Evolutionary conservation across 23 tunicate species (phyloP).

Genomic region (Trididemnum miniatum): DNA sequence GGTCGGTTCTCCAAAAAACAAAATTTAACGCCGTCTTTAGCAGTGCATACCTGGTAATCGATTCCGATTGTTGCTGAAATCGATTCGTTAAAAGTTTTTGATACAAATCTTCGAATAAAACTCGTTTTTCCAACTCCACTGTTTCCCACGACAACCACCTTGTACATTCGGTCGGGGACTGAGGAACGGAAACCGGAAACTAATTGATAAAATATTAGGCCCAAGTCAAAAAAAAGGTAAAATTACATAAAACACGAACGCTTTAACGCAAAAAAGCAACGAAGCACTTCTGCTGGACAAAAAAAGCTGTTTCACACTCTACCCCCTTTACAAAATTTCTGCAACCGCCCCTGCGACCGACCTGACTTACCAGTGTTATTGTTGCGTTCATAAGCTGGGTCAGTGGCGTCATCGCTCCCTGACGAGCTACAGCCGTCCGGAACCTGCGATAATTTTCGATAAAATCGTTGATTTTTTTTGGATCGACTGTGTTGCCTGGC

Average conservation of each 20-base stretch:
- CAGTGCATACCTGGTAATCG: constrained; percentile 58
- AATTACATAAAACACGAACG: too few species aligned
- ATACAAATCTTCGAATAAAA: constrained; percentile 37
- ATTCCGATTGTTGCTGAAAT: constrained; percentile 47
- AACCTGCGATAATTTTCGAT: constrained; percentile 22
- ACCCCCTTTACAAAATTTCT: too few species aligned
- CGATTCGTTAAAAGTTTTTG: background rate
- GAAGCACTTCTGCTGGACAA: too few species aligned
- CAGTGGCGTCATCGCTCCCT: background rate
- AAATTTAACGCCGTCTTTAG: too few species aligned
- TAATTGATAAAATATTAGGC: too few species aligned
- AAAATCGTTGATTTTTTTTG: background rate
- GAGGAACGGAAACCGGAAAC: background rate
- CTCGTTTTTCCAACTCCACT: constrained; percentile 61
- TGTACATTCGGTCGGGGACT: constrained; percentile 41
- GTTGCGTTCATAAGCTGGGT: too few species aligned
- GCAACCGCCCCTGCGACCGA: too few species aligned
- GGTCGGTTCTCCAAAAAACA: too few species aligned
- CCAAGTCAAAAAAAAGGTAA: background rate
- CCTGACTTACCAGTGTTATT: too few species aligned
- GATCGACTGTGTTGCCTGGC: too few species aligned
- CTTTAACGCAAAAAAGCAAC: too few species aligned
- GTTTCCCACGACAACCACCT: constrained; percentile 50
- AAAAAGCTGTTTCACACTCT: too few species aligned
- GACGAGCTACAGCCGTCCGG: constrained; percentile 22